Evolutionary conservation across 2,888 invertebrate genomes (phyloP).

Genomic region (Ormyrus labotus): DNA sequence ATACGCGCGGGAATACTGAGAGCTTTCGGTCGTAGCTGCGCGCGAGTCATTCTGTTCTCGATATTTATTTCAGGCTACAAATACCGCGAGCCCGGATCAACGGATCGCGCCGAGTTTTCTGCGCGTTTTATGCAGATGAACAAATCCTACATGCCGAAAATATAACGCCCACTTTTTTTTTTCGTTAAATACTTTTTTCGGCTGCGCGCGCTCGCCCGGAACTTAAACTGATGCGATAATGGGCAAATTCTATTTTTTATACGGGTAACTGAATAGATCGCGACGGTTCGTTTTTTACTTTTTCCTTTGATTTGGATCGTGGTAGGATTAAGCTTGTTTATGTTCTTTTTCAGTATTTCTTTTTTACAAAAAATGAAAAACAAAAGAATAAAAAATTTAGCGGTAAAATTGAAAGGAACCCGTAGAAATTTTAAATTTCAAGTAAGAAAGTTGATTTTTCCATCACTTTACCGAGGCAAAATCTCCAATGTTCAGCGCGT

Average conservation of each 20-base stretch:
- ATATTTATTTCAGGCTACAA: constrained; percentile 50
- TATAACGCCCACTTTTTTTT: constrained; percentile 15
- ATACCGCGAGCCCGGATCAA: constrained; percentile 24
- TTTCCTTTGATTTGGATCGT: no score
- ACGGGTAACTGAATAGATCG: no score
- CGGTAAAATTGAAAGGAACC: no score
- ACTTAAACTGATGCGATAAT: constrained; percentile 3
- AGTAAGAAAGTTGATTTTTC: no score
- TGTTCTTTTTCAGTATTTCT: no score
- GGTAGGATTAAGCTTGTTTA: no score
- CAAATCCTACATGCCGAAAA: neutral
- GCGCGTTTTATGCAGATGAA: constrained; percentile 45
- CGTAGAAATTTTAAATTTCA: no score
- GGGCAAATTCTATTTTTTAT: constrained; percentile 20
- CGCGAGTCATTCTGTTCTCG: constrained; percentile 21
- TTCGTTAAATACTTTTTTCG: no score
- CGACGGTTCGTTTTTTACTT: no score
- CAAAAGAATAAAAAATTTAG: no score
- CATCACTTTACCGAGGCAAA: neutral
- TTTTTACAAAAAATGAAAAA: no score
- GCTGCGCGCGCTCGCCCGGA: neutral
- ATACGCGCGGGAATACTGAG: constrained; percentile 3
- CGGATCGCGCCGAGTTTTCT: constrained; percentile 12
- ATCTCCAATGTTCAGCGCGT: neutral
- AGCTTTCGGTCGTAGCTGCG: constrained; percentile 26